Evolutionary conservation across 35 echinoderm and acorn worm species (phyloP).

Genomic region (Diadema setosum): DNA sequence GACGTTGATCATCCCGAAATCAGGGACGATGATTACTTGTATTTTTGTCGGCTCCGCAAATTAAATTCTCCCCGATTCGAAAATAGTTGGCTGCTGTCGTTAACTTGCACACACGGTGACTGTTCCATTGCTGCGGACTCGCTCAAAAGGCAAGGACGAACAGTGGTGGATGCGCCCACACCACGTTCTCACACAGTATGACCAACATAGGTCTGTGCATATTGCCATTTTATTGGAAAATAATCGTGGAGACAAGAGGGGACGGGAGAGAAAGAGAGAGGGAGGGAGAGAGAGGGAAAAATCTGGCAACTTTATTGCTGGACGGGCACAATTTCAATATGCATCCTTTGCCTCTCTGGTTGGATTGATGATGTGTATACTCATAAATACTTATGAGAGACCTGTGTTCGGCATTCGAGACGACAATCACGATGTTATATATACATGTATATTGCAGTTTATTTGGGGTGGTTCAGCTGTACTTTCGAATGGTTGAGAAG

Average conservation of each 20-base stretch:
- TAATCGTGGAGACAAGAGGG: no score
- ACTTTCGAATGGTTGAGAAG: not conserved
- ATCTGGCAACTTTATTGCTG: not conserved
- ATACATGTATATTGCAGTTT: not conserved
- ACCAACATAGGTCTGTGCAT: no score
- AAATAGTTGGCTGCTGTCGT: no score
- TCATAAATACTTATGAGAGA: not conserved
- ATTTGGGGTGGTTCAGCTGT: constrained; percentile 17
- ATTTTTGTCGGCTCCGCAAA: not conserved
- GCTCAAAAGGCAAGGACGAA: no score
- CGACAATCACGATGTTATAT: not conserved
- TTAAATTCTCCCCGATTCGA: not conserved
- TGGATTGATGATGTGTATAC: not conserved
- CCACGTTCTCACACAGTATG: no score
- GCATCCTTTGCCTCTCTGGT: not conserved
- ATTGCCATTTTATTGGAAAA: no score
- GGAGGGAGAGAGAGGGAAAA: no score
- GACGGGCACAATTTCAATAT: not conserved
- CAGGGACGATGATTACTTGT: not conserved
- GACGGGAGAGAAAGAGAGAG: no score
- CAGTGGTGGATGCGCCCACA: no score
- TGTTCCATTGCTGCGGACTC: no score
- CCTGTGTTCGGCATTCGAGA: not conserved
- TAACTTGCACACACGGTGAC: no score
- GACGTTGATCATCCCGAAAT: not conserved